phyloP scores from a whole-genome alignment of 1,140 invertebrate genomes.

The Hylyphantes graminicola region DNA sequence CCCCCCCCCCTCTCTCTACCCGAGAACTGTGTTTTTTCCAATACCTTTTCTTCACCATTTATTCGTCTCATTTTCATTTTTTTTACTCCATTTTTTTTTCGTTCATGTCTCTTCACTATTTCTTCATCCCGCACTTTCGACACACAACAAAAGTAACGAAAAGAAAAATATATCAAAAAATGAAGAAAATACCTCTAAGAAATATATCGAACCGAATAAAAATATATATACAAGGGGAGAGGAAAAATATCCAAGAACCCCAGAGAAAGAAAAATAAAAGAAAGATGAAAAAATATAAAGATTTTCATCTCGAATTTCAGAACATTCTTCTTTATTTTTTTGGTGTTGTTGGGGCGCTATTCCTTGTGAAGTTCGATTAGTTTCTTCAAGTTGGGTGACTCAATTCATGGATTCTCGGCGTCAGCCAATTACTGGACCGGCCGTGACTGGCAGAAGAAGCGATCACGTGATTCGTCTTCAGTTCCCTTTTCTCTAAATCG shows the following conservation, averaged over 20 bases:
- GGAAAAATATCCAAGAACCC: not conserved
- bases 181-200: constrained; percentile 40
- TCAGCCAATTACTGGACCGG: constrained; percentile 56
- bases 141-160: constrained; percentile 45
- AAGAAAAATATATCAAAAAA: constrained; percentile 43
- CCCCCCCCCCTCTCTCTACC: constrained; percentile 13
- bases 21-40: constrained; percentile 44
- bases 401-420: constrained; percentile 53
- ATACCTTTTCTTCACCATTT: constrained; percentile 59
- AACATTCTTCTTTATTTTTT: constrained; percentile 33
- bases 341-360: constrained; percentile 51
- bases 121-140: constrained; percentile 31
- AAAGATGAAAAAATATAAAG: constrained; percentile 38
- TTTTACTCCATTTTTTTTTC: constrained; percentile 6
- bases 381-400: constrained; percentile 60
- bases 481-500: constrained; percentile 30
- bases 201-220: constrained; percentile 43
- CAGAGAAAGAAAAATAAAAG: constrained; percentile 17
- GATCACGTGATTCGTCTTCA: constrained; percentile 59
- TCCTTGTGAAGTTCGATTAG: constrained; percentile 60
- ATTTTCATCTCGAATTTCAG: constrained; percentile 60
- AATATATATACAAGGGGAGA: constrained; percentile 26
- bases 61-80: constrained; percentile 41
- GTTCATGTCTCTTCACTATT: constrained; percentile 16
- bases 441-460: constrained; percentile 60